These are phyloP conservation scores for Acanthacorydalis orientalis DNA, from an alignment of 2,888 invertebrate species.

Conservation along the genomic window DNA sequence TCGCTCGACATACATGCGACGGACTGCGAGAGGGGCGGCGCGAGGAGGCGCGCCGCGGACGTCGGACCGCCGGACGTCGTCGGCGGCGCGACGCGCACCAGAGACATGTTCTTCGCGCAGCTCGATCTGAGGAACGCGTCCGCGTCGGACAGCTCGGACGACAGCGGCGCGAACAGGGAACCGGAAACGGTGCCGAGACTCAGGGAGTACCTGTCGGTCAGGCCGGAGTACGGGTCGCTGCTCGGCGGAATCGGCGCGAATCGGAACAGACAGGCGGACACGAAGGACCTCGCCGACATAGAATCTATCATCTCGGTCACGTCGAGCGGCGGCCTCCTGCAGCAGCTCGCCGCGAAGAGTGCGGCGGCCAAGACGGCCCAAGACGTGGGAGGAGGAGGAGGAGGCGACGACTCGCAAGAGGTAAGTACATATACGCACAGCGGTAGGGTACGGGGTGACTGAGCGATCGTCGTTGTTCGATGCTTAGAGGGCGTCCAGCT, in stretches of 20 bases:
- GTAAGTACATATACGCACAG: not conserved
- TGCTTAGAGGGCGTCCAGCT: not conserved
- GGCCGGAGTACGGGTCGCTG: not conserved
- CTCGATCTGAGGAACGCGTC: constrained; percentile 60
- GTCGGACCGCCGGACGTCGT: constrained; percentile 19
- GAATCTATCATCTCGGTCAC: constrained; percentile 69
- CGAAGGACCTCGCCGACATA: constrained; percentile 68
- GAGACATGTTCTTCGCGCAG: constrained; percentile 69
- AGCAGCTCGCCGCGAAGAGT: constrained; percentile 39
- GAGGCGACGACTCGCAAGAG: too few species aligned
- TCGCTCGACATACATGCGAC: constrained; percentile 50
- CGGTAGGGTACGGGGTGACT: too few species aligned
- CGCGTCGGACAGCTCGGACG: constrained; percentile 14
- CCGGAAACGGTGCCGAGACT: not conserved
- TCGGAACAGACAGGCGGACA: too few species aligned
- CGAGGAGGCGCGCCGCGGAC: constrained; percentile 11
- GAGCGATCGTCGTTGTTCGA: too few species aligned
- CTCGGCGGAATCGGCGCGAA: constrained; percentile 29
- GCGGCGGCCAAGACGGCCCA: constrained; percentile 18
- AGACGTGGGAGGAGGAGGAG: too few species aligned
- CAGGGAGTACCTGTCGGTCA: not conserved
- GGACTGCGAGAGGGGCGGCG: constrained; percentile 23
- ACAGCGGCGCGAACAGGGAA: constrained; percentile 12
- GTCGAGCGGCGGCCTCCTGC: constrained; percentile 46
- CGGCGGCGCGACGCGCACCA: constrained; percentile 42